phyloP scores from a whole-genome alignment of 2,888 invertebrate genomes.

The Coenonympha glycerion region DNA sequence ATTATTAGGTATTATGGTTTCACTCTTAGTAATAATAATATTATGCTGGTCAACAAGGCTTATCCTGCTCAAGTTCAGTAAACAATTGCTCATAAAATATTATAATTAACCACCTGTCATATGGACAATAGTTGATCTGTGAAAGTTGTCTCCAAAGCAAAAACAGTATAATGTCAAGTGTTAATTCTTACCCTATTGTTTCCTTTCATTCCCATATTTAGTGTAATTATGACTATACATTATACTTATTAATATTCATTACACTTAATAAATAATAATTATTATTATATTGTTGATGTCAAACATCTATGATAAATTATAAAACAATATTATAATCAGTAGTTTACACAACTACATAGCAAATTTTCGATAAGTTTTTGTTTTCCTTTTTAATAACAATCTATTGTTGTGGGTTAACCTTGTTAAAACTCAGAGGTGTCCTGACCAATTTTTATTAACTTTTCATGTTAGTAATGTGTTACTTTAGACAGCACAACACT shows the following conservation, averaged over 20 bases:
- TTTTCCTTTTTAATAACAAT: too few species aligned
- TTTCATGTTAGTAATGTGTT: too few species aligned
- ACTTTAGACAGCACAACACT: too few species aligned
- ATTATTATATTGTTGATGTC: neutral
- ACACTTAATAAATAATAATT: too few species aligned
- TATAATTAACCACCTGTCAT: conserved; percentile 10
- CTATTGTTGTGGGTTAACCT: too few species aligned
- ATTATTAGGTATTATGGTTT: too few species aligned
- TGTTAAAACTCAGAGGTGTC: too few species aligned
- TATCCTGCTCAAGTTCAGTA: neutral
- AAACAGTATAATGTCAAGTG: conserved; percentile 15
- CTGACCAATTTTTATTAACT: too few species aligned
- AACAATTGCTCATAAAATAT: conserved; percentile 18
- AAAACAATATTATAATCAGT: neutral
- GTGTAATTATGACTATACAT: neutral
- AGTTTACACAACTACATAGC: too few species aligned
- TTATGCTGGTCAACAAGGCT: neutral
- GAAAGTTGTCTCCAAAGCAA: conserved; percentile 5
- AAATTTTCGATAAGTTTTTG: too few species aligned
- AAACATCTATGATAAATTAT: neutral
- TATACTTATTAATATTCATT: neutral
- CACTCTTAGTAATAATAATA: too few species aligned
- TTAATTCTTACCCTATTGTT: neutral
- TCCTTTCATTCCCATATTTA: neutral
- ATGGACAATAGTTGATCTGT: conserved; percentile 12